Percentiles rank a stretch among this genome's conserved stretches.
phyloP scores from a whole-genome alignment of 2,797 vertebrate genomes.

The Anniella stebbinsi region DNA sequence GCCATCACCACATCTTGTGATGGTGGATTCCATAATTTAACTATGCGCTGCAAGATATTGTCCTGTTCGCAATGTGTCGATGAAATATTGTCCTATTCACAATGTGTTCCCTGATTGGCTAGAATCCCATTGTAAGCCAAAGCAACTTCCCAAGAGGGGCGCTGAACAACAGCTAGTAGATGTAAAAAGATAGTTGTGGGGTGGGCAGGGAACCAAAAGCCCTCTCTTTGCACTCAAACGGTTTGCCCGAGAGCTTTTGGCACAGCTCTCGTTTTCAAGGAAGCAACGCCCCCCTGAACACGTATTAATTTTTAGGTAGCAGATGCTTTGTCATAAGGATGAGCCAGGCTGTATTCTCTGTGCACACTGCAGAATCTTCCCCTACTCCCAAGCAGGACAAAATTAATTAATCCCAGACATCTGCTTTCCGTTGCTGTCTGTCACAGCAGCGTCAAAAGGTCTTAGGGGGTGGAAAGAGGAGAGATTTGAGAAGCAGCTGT shows the following conservation, averaged over 20 bases:
- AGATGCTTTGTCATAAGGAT: background rate
- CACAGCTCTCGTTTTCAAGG: slow-evolving; percentile 33
- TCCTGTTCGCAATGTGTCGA: too few relatives aligned
- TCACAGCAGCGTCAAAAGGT: background rate
- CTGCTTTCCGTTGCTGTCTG: slow-evolving; percentile 41
- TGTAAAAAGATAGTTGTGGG: background rate
- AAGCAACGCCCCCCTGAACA: slow-evolving; percentile 29
- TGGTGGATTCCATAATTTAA: too few relatives aligned
- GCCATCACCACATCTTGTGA: too few relatives aligned
- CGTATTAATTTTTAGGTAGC: background rate
- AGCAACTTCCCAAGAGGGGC: too few relatives aligned
- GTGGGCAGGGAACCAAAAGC: too few relatives aligned
- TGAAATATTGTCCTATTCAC: background rate
- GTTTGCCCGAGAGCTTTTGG: background rate
- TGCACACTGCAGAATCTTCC: too few relatives aligned
- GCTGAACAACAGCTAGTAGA: background rate
- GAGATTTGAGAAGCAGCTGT: slow-evolving; percentile 56
- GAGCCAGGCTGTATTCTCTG: background rate
- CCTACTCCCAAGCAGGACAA: slow-evolving; percentile 4
- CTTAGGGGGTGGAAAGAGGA: background rate
- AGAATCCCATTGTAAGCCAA: background rate
- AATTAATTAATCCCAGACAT: slow-evolving; percentile 57
- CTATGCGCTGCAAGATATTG: too few relatives aligned
- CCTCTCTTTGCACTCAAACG: background rate
- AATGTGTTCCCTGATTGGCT: too few relatives aligned